Base-by-base conservation (phyloP, 2,888 invertebrate species). In the Ormyrus pomaceus region DNA sequence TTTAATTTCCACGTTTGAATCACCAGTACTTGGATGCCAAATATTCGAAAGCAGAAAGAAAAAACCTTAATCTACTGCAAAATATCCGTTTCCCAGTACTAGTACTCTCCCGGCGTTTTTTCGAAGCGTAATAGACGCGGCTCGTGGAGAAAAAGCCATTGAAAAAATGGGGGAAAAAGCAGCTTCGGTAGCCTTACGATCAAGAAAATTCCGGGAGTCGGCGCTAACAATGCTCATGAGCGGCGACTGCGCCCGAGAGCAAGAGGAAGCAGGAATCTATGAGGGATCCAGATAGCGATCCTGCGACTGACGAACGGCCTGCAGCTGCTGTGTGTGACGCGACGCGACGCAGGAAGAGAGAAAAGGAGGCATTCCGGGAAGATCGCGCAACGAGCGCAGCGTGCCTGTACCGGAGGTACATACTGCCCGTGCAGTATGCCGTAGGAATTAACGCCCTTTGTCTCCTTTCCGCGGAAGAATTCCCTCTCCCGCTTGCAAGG, bases 381-480 rank as follows among this genome's bases (percentile, higher is more conserved):
- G 64, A 77, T 71, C 69, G 73, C 5, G 56, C 50, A 19, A 19
- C 0, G 19, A 19, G 19, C 19, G 19, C 19, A 19, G 19, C 19
- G 19, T 19, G 6, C 6, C 34, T 19, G 46, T 9, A 3, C 34
- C 34, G 19, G 10, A 55, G 45, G 66, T 58, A 69, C 11, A 10
- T 48, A 46, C 34, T 3, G 34, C 48, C 19, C 34, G 74, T 45
- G 78, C 81, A 72, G 71, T 75, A 51, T n/a, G 55, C 53, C 19
- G 2, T 53, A 5, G 64, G 61, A 82, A 82, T 82, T 82, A 79
- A 78, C 82, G 82, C 82, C 82, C 80, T 82, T 82, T 82, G 82
- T 82, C 75, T 79, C 69, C 11, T 34, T 61, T 61, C 50, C 48
- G 46, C 5, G 48, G n/a, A 66, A 51, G 62, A 71, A 78, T 78